Evolutionary conservation across 2,113 vertebrate species (phyloP), one percentile per base, ranked within the genome.

Genomic region (Urocynchramus pylzowi): DNA sequence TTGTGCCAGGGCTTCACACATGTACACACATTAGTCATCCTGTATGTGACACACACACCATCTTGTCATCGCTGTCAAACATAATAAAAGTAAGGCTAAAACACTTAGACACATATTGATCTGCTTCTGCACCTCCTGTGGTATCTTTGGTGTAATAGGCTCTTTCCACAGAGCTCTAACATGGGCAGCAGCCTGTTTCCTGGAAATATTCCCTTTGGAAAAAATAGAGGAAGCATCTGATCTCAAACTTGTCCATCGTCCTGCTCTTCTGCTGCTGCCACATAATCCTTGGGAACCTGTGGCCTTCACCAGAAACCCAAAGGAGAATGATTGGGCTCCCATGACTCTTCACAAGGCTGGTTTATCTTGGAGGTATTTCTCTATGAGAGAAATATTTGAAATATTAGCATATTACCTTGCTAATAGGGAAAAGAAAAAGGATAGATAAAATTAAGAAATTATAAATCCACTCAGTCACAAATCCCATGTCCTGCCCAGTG

Each of bases 151-250:
- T 65, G 93, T 57, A 87, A 73, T 12, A 49, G 89, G 56, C 45
- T 88, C 89, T 67, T 93, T 78, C 53, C 45, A 54, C 76, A 64
- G 71, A 82, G 49, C 89, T 94, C 68, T 47, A 84, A 70, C 11
- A 13, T 26, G 4, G 73, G 74, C 74, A 90, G 75, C 61, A 73
- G 82, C 50, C 44, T 75, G 71, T 74, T 96, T 97, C 96, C 97
- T 96, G 84, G 61, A 94, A 95, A 85, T 94, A 73, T 97, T 98
- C 97, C 81, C 96, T 97, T 94, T 93, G 94, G 95, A 95, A 97
- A 96, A 37, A 90, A 74, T 60, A 52, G 60, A 92, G 92, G 92
- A 96, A 97, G 83, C 74, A 77, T 94, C 90, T 97, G 81, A 97
- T 92, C 93, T 95, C 92, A 79, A 75, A 96, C 59, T 87, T 96